phyloP scores from a whole-genome alignment of 1,140 invertebrate species.

The Drosophila nannoptera region DNA sequence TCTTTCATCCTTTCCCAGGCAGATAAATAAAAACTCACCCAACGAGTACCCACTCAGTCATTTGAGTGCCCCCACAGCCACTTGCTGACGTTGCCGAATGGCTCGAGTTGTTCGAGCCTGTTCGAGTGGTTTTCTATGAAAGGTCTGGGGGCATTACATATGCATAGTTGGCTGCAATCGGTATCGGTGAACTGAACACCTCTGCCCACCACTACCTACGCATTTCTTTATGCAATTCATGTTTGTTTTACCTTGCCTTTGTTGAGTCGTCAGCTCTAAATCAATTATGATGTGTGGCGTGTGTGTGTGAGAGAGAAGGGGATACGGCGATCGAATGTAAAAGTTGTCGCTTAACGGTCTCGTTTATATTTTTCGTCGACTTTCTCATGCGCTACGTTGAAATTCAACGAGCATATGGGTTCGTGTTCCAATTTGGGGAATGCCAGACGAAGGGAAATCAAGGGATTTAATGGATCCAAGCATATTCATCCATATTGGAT shows the following conservation, averaged over 20 bases:
- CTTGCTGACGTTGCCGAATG: constrained; percentile 26
- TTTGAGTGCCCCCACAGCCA: constrained; percentile 14
- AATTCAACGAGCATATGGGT: constrained; percentile 29
- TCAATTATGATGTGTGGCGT: constrained; percentile 47
- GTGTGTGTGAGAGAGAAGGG: no score
- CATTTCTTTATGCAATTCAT: constrained; percentile 47
- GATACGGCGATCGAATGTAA: constrained; percentile 2
- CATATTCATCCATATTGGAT: no score
- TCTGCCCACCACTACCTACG: constrained; percentile 23
- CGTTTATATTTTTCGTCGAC: constrained; percentile 23
- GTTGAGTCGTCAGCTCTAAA: constrained; percentile 45
- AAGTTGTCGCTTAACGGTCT: constrained; percentile 34
- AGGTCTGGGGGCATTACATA: constrained; percentile 4
- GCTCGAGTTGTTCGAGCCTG: background rate
- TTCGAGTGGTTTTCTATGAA: constrained; percentile 28
- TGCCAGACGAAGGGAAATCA: no score
- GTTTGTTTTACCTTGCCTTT: constrained; percentile 37
- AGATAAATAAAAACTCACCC: constrained; percentile 12
- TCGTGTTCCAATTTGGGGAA: background rate
- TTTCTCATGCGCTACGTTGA: constrained; percentile 38
- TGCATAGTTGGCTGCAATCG: constrained; percentile 24
- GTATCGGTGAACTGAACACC: constrained; percentile 21
- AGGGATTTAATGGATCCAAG: no score
- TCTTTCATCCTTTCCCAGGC: constrained; percentile 8
- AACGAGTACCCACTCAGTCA: constrained; percentile 16